Evolutionary conservation across 2,113 vertebrate genomes (phyloP).

Genomic region (Trogon melanurus): DNA sequence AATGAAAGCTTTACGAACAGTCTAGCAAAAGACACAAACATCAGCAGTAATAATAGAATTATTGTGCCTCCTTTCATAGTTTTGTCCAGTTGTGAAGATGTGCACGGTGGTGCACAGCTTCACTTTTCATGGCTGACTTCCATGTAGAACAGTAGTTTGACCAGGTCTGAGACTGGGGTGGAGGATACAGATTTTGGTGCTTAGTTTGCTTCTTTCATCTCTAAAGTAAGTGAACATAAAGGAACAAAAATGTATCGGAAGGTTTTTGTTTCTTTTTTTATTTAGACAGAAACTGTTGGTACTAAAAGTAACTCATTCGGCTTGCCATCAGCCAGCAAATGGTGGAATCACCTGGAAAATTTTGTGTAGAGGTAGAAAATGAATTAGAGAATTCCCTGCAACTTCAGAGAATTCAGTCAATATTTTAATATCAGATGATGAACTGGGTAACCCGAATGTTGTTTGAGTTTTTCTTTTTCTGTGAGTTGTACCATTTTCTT

Average conservation of each 20-base stretch:
- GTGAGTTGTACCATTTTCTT: not conserved
- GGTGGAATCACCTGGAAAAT: not conserved
- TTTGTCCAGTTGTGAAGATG: not conserved
- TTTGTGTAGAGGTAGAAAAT: not conserved
- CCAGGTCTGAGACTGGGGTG: not conserved
- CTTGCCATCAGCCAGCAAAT: not conserved
- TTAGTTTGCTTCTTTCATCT: not conserved
- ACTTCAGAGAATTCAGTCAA: not conserved
- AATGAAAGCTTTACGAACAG: not conserved
- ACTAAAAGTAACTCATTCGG: not conserved
- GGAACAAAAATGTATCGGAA: not conserved
- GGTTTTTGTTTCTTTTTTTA: not conserved
- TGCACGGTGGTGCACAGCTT: not conserved
- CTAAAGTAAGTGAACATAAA: not conserved
- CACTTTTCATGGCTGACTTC: not conserved
- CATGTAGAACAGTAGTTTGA: not conserved
- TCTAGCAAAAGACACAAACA: not conserved
- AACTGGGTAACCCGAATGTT: not conserved
- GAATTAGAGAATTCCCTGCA: not conserved
- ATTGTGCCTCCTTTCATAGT: not conserved
- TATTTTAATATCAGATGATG: not conserved
- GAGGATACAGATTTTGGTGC: not conserved
- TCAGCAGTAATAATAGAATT: not conserved
- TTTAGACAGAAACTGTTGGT: not conserved
- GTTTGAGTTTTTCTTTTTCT: not conserved